Conservation (phyloP, 1,140 invertebrate species). For the Scaptomyza hsui region DNA sequence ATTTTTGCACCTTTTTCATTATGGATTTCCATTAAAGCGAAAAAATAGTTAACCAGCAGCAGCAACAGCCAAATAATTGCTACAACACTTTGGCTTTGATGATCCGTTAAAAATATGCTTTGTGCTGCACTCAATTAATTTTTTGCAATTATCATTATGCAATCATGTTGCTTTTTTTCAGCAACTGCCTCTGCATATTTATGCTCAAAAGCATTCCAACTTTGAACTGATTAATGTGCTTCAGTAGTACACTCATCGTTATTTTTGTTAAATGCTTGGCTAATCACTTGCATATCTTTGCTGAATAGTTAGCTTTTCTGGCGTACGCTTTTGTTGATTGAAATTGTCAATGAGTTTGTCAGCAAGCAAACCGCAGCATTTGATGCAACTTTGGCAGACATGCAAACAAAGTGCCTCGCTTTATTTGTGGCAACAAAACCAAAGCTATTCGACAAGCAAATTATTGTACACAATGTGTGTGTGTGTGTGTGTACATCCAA, state of each 20-base stretch:
- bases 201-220: slow-evolving; percentile 63
- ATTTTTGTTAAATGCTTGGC: slow-evolving; percentile 14
- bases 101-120: slow-evolving; percentile 62
- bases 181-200: slow-evolving; percentile 16
- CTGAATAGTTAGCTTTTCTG: too few species aligned
- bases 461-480: slow-evolving; percentile 44
- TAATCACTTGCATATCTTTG: slow-evolving; percentile 24
- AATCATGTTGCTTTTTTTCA: slow-evolving; percentile 50
- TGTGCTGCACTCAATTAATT: slow-evolving; percentile 67
- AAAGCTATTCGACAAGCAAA: slow-evolving; percentile 72
- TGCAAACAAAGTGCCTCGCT: slow-evolving; percentile 32
- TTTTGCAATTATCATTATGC: slow-evolving; percentile 66
- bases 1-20: slow-evolving; percentile 22
- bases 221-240: slow-evolving; percentile 47
- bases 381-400: slow-evolving; percentile 28
- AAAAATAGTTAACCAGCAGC: slow-evolving; percentile 11
- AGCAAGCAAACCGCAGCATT: slow-evolving; percentile 27
- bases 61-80: neutral
- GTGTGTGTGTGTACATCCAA: neutral
- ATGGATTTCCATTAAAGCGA: slow-evolving; percentile 58
- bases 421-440: slow-evolving; percentile 53
- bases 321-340: slow-evolving; percentile 52
- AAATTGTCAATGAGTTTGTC: slow-evolving; percentile 54
- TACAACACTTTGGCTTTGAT: slow-evolving; percentile 26
- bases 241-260: slow-evolving; percentile 42